Evolutionary conservation across 1,140 invertebrate species (phyloP), one percentile per base, ranked within the genome.

Genomic region (Zaprionus kolodkinae): DNA sequence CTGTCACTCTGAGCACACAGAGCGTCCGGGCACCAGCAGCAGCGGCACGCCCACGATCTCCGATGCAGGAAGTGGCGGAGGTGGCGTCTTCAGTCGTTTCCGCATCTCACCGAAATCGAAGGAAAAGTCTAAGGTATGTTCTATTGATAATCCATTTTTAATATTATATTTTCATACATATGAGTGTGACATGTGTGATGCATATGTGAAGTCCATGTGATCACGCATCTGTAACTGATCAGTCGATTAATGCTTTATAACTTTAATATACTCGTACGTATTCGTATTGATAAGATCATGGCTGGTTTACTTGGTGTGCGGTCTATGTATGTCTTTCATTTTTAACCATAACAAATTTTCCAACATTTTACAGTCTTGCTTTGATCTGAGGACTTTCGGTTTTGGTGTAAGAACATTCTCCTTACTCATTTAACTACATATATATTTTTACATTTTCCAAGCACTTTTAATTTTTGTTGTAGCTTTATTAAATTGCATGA

Each of bases 61-160:
- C 38, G 85, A 88, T 50, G 66, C 69, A 48, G 77, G 76, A 38
- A 79, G 75, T 11, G 70, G 73, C 17, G 72, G 76, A 15, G 82
- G 82, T 7, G 94, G 94, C 71, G 94, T 94, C 67, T 93, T 94
- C 30, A 95, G 94, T 27, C 94, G 94, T 82, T 95, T 94, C 81
- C 93, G 94, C 68, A 93, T 95, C 62, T 94, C 95, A n/a, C 93
- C 95, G 2, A 96, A 95, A 89, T 94, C 94, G 0, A 96, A 95
- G 87, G 95, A 95, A 60, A 95, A 95, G 90, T 94, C 94, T 61
- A 96, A 96, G 94, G 96, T 96, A 91, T 93, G 89, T 91, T 33
- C 21, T n/a, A 13, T 30, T 3, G 35, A 57, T 35, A 30, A 2
- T 12, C 5, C 62, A 27, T 40, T 54, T 54, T 2, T n/a, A 6